Evolutionary conservation across 2,888 invertebrate genomes (phyloP).

Genomic region (Nymphalis urticae): DNA sequence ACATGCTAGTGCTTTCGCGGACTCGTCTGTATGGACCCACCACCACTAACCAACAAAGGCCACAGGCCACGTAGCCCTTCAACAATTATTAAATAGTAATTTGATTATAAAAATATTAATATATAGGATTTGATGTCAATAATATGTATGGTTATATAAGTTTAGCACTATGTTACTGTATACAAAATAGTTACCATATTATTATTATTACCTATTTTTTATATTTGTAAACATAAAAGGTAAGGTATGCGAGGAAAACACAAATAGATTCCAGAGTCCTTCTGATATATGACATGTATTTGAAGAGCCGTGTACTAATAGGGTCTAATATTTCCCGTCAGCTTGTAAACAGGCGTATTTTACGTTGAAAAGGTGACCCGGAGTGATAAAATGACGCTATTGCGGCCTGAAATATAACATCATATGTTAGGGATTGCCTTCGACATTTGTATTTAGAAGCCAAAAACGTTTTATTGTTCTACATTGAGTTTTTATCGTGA

Average conservation of each 20-base stretch:
- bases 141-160: too few relatives aligned
- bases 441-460: slow-evolving; percentile 23
- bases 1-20: too few relatives aligned
- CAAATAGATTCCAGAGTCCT: not conserved
- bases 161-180: too few relatives aligned
- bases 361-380: slow-evolving; percentile 28
- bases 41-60: too few relatives aligned
- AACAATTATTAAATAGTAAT: too few relatives aligned
- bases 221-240: not conserved
- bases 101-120: too few relatives aligned
- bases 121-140: too few relatives aligned
- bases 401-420: slow-evolving; percentile 28
- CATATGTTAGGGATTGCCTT: slow-evolving; percentile 24
- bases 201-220: not conserved
- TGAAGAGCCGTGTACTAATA: slow-evolving; percentile 12
- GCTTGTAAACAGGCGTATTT: slow-evolving; percentile 17
- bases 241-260: slow-evolving; percentile 10
- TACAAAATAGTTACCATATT: too few relatives aligned
- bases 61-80: too few relatives aligned
- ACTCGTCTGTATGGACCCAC: too few relatives aligned
- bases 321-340: slow-evolving; percentile 15
- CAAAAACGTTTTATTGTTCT: slow-evolving; percentile 1
- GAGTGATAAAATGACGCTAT: slow-evolving; percentile 24
- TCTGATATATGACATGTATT: slow-evolving; percentile 11
- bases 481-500: not conserved